These are phyloP conservation scores for Achroia grisella DNA, from an alignment of 1,140 invertebrate species.

Conservation along the genomic window DNA sequence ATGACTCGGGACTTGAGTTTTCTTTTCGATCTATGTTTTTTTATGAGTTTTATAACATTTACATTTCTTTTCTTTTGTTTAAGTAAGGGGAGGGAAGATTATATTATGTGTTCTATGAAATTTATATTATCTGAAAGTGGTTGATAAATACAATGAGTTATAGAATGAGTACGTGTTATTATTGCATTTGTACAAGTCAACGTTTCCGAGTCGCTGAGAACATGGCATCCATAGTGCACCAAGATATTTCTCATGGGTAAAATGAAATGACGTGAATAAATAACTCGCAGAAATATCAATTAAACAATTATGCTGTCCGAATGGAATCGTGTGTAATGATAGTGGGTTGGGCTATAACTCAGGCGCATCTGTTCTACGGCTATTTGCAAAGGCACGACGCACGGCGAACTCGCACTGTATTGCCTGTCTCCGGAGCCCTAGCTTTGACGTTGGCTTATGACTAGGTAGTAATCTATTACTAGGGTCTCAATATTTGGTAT, in stretches of 20 bases:
- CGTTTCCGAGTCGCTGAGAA: slow-evolving; percentile 8
- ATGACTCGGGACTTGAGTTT: slow-evolving; percentile 61
- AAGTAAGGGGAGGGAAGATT: slow-evolving; percentile 35
- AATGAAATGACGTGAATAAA: slow-evolving; percentile 66
- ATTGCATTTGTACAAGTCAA: slow-evolving; percentile 6
- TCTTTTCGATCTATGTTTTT: slow-evolving; percentile 55
- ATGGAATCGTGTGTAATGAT: slow-evolving; percentile 70
- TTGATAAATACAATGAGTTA: no score
- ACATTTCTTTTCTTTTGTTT: slow-evolving; percentile 49
- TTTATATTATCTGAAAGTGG: background rate
- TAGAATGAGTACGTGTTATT: background rate
- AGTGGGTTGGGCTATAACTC: slow-evolving; percentile 67
- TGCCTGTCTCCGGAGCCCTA: background rate
- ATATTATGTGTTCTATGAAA: slow-evolving; percentile 5
- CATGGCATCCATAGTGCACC: slow-evolving; percentile 45
- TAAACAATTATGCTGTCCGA: slow-evolving; percentile 72
- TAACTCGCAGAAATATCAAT: slow-evolving; percentile 72
- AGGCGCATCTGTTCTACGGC: slow-evolving; percentile 66
- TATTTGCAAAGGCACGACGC: slow-evolving; percentile 67
- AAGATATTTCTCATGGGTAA: slow-evolving; percentile 49
- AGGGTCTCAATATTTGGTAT: no score
- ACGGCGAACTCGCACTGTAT: background rate
- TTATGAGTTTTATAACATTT: slow-evolving; percentile 65
- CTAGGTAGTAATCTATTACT: background rate
- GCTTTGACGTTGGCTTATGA: background rate